These are phyloP conservation scores for Hypomecis atomaria DNA, from an alignment of 2,888 invertebrate species.

Conservation along the genomic window DNA sequence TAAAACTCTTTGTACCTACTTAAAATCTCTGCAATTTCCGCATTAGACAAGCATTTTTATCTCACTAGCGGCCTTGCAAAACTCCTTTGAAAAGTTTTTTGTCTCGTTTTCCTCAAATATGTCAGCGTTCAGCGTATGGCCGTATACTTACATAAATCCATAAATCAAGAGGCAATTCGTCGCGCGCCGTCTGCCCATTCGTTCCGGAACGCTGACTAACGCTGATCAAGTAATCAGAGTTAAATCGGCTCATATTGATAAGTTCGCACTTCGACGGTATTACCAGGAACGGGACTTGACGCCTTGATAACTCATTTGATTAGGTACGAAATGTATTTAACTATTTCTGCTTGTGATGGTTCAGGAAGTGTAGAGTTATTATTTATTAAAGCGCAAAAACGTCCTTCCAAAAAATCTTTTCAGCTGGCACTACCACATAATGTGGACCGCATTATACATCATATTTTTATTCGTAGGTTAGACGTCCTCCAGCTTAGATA, in stretches of 20 bases:
- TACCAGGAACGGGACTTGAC: slow-evolving; percentile 13
- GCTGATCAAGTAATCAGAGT: slow-evolving; percentile 34
- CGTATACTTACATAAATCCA: slow-evolving; percentile 11
- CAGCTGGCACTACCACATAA: too few relatives aligned
- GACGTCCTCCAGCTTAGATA: too few relatives aligned
- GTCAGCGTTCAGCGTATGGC: slow-evolving; percentile 2
- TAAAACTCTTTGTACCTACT: background rate
- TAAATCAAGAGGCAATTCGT: slow-evolving; percentile 51
- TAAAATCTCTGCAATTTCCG: background rate
- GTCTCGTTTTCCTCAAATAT: slow-evolving; percentile 19
- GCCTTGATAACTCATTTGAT: background rate
- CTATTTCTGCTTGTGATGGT: too few relatives aligned
- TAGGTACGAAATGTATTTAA: background rate
- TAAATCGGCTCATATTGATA: slow-evolving; percentile 48
- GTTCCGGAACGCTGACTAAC: slow-evolving; percentile 58
- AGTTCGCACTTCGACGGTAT: slow-evolving; percentile 46
- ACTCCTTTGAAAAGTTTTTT: slow-evolving; percentile 8
- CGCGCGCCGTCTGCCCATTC: slow-evolving; percentile 60
- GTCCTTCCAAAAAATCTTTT: too few relatives aligned
- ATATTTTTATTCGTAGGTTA: too few relatives aligned
- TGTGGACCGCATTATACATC: too few relatives aligned
- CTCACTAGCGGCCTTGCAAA: slow-evolving; percentile 2
- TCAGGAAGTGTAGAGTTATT: too few relatives aligned
- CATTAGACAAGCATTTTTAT: background rate
- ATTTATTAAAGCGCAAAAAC: too few relatives aligned